Evolutionary conservation across 1,140 invertebrate genomes (phyloP).

Genomic region (Eupeodes corollae): DNA sequence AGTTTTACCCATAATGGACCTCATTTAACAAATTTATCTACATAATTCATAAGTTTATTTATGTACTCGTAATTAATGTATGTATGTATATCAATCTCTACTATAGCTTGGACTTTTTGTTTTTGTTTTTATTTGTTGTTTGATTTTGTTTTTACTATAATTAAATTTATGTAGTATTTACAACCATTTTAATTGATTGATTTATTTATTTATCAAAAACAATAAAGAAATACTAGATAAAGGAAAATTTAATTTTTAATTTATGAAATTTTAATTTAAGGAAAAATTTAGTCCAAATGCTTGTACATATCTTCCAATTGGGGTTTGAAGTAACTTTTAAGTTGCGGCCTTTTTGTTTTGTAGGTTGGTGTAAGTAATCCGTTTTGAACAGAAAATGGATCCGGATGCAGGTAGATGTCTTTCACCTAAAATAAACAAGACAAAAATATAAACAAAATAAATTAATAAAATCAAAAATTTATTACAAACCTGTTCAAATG

Average conservation of each 20-base stretch:
- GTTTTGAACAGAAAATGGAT: slow-evolving; percentile 94
- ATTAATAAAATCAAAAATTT: background rate
- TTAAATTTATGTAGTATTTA: too few relatives aligned
- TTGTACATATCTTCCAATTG: slow-evolving; percentile 85
- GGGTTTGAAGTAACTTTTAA: slow-evolving; percentile 80
- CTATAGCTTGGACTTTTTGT: too few relatives aligned
- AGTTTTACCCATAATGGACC: too few relatives aligned
- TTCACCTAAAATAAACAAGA: slow-evolving; percentile 65
- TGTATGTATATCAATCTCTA: too few relatives aligned
- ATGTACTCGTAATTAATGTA: too few relatives aligned
- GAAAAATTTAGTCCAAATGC: slow-evolving; percentile 33
- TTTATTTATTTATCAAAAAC: too few relatives aligned
- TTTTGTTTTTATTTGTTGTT: too few relatives aligned
- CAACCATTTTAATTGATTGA: too few relatives aligned
- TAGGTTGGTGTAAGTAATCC: slow-evolving; percentile 92
- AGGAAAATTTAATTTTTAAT: background rate
- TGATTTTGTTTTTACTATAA: too few relatives aligned
- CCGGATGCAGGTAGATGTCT: slow-evolving; percentile 86
- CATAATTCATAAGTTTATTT: too few relatives aligned
- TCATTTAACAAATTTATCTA: too few relatives aligned
- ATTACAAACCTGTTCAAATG: slow-evolving; percentile 82
- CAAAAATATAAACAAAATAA: slow-evolving; percentile 2
- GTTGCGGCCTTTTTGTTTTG: slow-evolving; percentile 85
- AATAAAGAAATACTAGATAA: too few relatives aligned
- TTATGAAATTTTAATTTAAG: background rate